Evolutionary conservation across 2,888 invertebrate species (phyloP), one percentile per base, ranked within the genome.

Genomic region (Diaprepes abbreviatus): DNA sequence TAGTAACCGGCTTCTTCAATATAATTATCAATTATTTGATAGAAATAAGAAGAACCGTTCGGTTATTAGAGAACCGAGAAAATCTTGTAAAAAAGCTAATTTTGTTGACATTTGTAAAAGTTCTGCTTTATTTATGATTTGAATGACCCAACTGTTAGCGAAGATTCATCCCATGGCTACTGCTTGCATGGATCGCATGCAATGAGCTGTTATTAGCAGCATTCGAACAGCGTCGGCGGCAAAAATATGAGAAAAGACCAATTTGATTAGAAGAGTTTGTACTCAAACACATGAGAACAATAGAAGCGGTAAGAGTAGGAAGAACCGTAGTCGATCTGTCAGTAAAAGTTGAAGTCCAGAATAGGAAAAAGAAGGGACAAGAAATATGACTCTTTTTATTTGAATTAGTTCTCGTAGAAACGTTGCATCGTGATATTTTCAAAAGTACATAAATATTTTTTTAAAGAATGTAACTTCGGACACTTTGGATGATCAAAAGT

Each of bases 201-300:
- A 59, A 59, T 31, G 43, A 43, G 59, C 43, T 33, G 45, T 59
- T 31, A 43, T 59, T 59, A 59, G 31, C 24, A 21, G 38, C 57
- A 40, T 38, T 31, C 59, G 45, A 45, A 59, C 40, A 24, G 57
- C 38, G 38, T 57, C 38, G 38, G 57, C 38, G 38, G 55, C 36
- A 33, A 55, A 58, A 59, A 59, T 28, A 17, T 14, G 31, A 14
- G 16, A 24, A 40, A 43, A 33, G 31, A 43, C 43, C 43, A 43
- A 43, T 40, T 43, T 59, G 40, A 54, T 54, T 54, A 45, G 59
- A 38, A 43, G 43, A 59, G 59, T 59, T 59, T 45, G 59, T 59
- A 48, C 60, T 21, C 35, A 60, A 48, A 60, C 60, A 48, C 48
- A 48, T 35, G 60, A 60, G 60, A 60, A 60, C 60, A 60, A 60